Conservation (phyloP, 2,113 vertebrate species). For the Numida meleagris region DNA sequence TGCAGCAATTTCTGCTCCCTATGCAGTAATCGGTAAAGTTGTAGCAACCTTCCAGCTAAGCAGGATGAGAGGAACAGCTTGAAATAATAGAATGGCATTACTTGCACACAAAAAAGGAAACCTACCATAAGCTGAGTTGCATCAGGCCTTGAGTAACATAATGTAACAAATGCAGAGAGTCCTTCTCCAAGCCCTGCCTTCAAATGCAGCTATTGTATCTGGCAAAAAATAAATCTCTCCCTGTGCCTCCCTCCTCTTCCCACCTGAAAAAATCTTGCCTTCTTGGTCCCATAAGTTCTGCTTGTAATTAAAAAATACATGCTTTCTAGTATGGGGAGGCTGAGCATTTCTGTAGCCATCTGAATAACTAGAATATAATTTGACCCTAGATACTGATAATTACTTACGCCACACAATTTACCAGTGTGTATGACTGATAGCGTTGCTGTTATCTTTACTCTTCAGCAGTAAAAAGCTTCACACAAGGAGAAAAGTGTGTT, state of each 20-base stretch:
- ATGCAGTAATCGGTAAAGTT: not conserved
- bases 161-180: not conserved
- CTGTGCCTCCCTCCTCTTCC: not conserved
- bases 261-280: accelerated
- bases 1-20: not conserved
- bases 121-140: accelerated
- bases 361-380: not conserved
- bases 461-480: not conserved
- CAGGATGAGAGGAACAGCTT: not conserved
- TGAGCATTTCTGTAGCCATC: not conserved
- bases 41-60: not conserved
- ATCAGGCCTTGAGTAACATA: accelerated
- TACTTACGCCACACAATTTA: not conserved
- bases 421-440: not conserved
- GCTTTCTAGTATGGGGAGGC: not conserved
- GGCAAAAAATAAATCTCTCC: not conserved
- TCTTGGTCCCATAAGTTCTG: accelerated
- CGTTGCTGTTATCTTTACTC: not conserved
- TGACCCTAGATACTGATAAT: not conserved
- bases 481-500: not conserved
- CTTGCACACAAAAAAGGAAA: not conserved
- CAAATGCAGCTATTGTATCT: not conserved
- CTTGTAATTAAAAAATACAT: accelerated
- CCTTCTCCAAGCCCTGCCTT: not conserved
- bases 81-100: not conserved